Conservation (phyloP, 2,797 vertebrate species). For the Rhinatrema bivittatum region DNA sequence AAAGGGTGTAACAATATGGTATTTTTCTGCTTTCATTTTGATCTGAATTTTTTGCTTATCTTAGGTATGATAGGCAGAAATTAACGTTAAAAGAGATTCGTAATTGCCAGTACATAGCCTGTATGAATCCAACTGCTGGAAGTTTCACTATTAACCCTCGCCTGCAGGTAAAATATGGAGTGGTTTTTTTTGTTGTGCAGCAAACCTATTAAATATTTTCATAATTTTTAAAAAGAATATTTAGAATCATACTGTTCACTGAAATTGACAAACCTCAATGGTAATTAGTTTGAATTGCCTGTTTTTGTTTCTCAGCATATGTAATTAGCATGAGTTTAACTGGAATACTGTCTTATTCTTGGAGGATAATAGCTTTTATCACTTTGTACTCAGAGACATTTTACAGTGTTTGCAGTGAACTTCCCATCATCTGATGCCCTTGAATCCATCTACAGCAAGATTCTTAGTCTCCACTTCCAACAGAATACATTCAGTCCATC, state of each 20-base stretch:
- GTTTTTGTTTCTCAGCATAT: background rate
- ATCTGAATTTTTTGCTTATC: too few species aligned
- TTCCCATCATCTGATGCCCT: conserved; percentile 60
- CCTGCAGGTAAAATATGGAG: conserved; percentile 52
- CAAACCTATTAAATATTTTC: background rate
- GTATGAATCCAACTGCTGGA: conserved; percentile 67
- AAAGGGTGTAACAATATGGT: too few species aligned
- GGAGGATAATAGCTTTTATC: background rate
- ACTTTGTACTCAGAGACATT: conserved; percentile 60
- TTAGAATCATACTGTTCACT: background rate
- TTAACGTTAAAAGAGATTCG: conserved; percentile 61
- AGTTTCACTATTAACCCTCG: conserved; percentile 65
- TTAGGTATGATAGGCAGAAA: conserved; percentile 68
- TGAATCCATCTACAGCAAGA: conserved; percentile 63
- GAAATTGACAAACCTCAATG: background rate
- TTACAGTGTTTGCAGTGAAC: conserved; percentile 70
- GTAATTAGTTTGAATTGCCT: background rate
- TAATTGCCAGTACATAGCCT: conserved; percentile 64
- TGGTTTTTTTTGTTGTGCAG: background rate
- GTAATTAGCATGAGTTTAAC: too few species aligned
- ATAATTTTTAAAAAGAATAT: background rate
- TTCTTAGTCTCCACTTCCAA: conserved; percentile 59
- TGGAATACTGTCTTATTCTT: too few species aligned
- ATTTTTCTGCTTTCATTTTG: too few species aligned
- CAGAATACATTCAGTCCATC: conserved; percentile 43